These are phyloP conservation scores for Prinia subflava DNA, from an alignment of 2,113 vertebrate genomes.

Conservation along the genomic window DNA sequence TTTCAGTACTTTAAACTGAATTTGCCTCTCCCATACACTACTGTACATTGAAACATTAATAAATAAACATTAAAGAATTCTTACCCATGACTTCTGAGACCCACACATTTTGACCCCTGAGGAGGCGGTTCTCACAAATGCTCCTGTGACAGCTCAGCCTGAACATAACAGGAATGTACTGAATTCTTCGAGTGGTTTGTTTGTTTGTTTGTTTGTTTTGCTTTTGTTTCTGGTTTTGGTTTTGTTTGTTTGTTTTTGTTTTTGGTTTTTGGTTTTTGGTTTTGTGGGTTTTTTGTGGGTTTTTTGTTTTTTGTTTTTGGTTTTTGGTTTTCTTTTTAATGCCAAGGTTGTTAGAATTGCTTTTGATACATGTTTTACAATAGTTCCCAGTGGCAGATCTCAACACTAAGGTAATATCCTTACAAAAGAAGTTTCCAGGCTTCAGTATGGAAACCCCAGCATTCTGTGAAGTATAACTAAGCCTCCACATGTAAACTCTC, in stretches of 20 bases:
- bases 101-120: background rate
- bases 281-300: background rate
- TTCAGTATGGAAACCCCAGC: background rate
- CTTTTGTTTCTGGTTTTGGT: no score
- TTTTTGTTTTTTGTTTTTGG: background rate
- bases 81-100: background rate
- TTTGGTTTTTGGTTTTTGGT: no score
- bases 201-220: no score
- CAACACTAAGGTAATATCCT: background rate
- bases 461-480: background rate
- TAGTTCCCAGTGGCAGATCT: background rate
- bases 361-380: background rate
- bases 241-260: no score
- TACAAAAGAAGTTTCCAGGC: background rate
- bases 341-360: fast-evolving
- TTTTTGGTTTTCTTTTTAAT: background rate
- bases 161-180: background rate
- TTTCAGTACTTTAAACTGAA: background rate
- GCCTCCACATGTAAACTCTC: background rate
- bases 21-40: background rate
- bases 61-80: background rate
- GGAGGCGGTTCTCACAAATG: background rate
- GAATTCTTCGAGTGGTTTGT: background rate
- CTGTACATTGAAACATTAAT: background rate
- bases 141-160: fast-evolving